Percentiles rank a stretch among this genome's conserved stretches.
These are phyloP conservation scores for Oryzias javanicus DNA, from an alignment of 2,113 vertebrate genomes.

Conservation along the genomic window DNA sequence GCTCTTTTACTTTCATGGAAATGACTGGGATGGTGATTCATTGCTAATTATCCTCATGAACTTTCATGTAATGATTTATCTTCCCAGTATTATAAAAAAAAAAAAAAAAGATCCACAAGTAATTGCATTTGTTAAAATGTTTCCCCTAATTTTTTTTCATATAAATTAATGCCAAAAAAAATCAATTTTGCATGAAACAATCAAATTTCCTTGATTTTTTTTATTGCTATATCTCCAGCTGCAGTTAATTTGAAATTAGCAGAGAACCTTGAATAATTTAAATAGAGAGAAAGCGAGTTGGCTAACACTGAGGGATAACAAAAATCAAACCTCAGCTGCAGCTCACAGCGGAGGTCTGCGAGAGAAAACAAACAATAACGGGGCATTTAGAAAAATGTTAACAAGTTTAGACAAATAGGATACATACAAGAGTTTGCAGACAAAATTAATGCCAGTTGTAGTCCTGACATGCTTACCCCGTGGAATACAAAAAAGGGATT, in stretches of 20 bases:
- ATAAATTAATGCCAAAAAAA: conserved; percentile 1
- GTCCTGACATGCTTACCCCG: conserved; percentile 40
- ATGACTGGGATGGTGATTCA: not conserved
- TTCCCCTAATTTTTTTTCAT: conserved; percentile 7
- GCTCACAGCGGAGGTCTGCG: conserved; percentile 17
- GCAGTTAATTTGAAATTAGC: conserved; percentile 49
- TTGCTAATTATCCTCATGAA: not conserved
- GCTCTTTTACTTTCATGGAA: conserved; percentile 1
- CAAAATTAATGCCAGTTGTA: conserved; percentile 55
- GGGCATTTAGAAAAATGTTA: conserved; percentile 35
- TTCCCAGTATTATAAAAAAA: conserved; percentile 1
- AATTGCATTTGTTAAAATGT: conserved; percentile 14
- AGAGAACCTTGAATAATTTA: conserved; percentile 24
- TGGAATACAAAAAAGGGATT: conserved; percentile 55
- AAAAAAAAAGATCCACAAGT: conserved; percentile 1
- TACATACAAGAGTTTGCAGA: conserved; percentile 46
- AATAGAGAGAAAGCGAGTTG: conserved; percentile 23
- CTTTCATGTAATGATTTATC: conserved; percentile 4
- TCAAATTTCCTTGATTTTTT: conserved; percentile 6
- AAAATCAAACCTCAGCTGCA: conserved; percentile 13
- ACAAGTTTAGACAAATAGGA: conserved; percentile 45
- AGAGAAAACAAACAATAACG: conserved; percentile 38
- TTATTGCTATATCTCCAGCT: conserved; percentile 11
- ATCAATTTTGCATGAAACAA: conserved; percentile 13
- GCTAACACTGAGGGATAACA: conserved; percentile 38